Evolutionary conservation across 2,797 vertebrate genomes (phyloP), one percentile per base, ranked within the genome.

Genomic region (Phalanger gymnotis): DNA sequence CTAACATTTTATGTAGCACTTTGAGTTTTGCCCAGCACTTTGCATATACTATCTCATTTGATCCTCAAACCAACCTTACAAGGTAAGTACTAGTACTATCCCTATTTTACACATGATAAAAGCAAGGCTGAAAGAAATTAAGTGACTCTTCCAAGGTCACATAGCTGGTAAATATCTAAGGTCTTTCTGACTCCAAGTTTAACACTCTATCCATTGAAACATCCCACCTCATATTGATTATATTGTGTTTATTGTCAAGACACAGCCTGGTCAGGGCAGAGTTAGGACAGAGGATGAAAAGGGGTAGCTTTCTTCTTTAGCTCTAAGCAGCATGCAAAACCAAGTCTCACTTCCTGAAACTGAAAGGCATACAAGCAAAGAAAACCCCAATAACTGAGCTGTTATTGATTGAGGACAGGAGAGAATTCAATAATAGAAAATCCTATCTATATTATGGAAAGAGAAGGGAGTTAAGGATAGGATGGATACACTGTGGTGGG

Each of bases 381-480:
- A 91, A 95, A 96, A 93, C 58, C 92, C 11, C 58, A 54, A 87
- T 53, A 91, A 28, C 95, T 3, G 5, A 34, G 0, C 0, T 89
- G 97, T 53, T 2, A 97, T 54, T 3, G 47, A 94, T 96, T 54
- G 13, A n/a, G 55, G 34, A 3, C 54, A 89, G 31, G n/a, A 93
- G 54, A 95, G 61, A 54, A 66, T 90, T 87, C 92, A 91, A 53
- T 31, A 6, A n/a, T 47, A 28, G 0, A 25, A 16, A 54, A 81
- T 53, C 90, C 92, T 7, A 0, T 19, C 57, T 0, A 1, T 13
- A 9, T 9, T 0, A 40, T 2, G 2, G 47, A 95, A 53, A 0
- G 2, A 61, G 55, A 7, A 61, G 30, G 51, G 56, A 51, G 54
- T 87, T 16, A 54, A 52, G 5, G 4, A 7, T 7, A 0, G 0